Base-by-base conservation (phyloP, 2,888 invertebrate species). In the Cenopis cana region DNA sequence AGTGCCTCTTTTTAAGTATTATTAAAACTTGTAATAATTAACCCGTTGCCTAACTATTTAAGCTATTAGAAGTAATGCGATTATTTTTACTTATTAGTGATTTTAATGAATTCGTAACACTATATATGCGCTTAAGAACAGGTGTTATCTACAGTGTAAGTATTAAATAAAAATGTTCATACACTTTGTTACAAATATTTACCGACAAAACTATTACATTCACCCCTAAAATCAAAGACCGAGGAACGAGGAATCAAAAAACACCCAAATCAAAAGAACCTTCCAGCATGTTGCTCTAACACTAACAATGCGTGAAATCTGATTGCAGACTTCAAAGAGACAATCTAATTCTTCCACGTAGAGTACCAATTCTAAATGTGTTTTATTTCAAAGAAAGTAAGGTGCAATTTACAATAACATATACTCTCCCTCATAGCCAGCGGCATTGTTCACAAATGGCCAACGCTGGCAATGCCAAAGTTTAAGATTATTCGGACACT, bases 251-350 rank as follows among this genome's bases (percentile, higher is more conserved):
- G 81, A 90, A 91, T 93, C 92, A 93, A 93, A 92, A 91, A 89
- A 90, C 87, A 91, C 90, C 88, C 84, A 83, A 90, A 89, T 93
- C 92, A 93, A 93, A 91, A 82, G 89, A 82, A 83, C 80, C 85
- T 87, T 92, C 87, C 88, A 86, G 87, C 87, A 85, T 91, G 89
- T 89, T 91, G 85, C 89, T 88, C 86, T 85, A 87, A 82, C 87
- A 88, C 89, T 92, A 92, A 91, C 91, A 87, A 91, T 82, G 87
- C 92, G 89, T 91, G 88, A 92, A 92, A 92, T 93, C 91, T 86
- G 87, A 89, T 93, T 92, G 89, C 84, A 85, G 88, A 85, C 89
- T 85, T 92, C 92, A 92, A 92, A 92, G 91, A 88, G 83, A 84
- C 73, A 72, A 77, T 79, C 75, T 72, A 80, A 76, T 69, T 52